Conservation (phyloP, 1,140 invertebrate species). For the Sminthurides bifidus region DNA sequence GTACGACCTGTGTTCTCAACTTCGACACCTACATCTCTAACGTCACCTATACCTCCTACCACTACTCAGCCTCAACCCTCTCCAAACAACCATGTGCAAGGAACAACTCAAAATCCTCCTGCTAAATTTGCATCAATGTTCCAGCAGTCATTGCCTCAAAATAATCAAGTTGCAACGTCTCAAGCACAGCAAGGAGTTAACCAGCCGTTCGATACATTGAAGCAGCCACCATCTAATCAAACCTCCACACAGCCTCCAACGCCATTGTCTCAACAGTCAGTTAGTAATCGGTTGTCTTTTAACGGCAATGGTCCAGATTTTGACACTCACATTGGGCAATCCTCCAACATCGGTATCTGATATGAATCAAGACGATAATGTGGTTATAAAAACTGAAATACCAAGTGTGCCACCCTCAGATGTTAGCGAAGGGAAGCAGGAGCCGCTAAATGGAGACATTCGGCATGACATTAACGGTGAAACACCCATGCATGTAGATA, state of each 20-base stretch:
- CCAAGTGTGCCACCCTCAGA: slow-evolving; percentile 14
- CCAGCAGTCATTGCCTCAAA: slow-evolving; percentile 18
- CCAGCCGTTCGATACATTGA: slow-evolving; percentile 21
- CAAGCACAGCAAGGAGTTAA: slow-evolving; percentile 27
- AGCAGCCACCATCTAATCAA: slow-evolving; percentile 17
- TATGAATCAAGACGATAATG: slow-evolving; percentile 1
- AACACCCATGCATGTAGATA: slow-evolving; percentile 10
- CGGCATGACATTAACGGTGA: slow-evolving; percentile 8
- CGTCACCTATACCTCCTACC: slow-evolving; percentile 1
- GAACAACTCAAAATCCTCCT: slow-evolving; percentile 19
- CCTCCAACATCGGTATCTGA: slow-evolving; percentile 16
- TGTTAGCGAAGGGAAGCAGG: slow-evolving; percentile 18
- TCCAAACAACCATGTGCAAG: slow-evolving; percentile 18
- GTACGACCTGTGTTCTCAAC: neutral
- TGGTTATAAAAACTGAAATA: slow-evolving; percentile 20
- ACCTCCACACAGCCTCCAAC: slow-evolving; percentile 32
- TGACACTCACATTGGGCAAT: slow-evolving; percentile 6
- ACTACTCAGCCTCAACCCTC: slow-evolving; percentile 11
- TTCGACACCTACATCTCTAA: neutral
- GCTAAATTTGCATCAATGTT: slow-evolving; percentile 22
- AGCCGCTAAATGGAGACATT: slow-evolving; percentile 21
- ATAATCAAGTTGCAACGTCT: slow-evolving; percentile 28
- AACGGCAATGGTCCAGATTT: slow-evolving; percentile 27
- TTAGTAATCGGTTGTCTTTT: slow-evolving; percentile 13
- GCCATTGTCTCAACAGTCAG: slow-evolving; percentile 15